A percentile compares a stretch with the other conserved stretches of the same genome.
These are phyloP conservation scores for Meta bourneti DNA, from an alignment of 2,888 invertebrate species.

Conservation along the genomic window DNA sequence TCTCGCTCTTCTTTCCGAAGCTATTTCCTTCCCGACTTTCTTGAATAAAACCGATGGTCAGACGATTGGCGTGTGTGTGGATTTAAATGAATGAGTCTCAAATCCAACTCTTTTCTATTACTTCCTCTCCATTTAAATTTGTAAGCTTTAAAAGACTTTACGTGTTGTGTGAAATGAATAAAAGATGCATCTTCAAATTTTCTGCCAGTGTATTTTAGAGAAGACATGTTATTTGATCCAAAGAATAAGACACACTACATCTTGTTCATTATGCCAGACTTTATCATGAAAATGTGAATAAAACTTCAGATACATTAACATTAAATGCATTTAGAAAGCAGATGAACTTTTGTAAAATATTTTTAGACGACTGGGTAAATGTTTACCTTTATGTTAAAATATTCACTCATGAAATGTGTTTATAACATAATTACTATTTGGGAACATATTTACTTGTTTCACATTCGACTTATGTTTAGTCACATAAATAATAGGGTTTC, in stretches of 20 bases:
- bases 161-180: slow-evolving; percentile 1
- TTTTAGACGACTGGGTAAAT: not conserved
- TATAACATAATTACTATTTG: no score
- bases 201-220: not conserved
- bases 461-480: no score
- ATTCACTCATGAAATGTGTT: not conserved
- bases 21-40: not conserved
- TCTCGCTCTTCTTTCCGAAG: not conserved
- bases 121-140: not conserved
- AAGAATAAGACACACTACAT: not conserved
- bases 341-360: no score
- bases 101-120: not conserved
- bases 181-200: not conserved
- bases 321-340: no score
- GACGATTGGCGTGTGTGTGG: not conserved
- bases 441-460: no score
- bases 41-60: not conserved
- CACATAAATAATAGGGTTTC: no score
- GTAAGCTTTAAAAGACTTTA: not conserved
- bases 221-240: not conserved
- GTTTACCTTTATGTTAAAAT: not conserved
- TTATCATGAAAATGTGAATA: not conserved
- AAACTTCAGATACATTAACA: no score
- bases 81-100: not conserved
- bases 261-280: not conserved